Conservation (phyloP, 92 coral and sea anemone species). For the Epizoanthus stellaris region DNA sequence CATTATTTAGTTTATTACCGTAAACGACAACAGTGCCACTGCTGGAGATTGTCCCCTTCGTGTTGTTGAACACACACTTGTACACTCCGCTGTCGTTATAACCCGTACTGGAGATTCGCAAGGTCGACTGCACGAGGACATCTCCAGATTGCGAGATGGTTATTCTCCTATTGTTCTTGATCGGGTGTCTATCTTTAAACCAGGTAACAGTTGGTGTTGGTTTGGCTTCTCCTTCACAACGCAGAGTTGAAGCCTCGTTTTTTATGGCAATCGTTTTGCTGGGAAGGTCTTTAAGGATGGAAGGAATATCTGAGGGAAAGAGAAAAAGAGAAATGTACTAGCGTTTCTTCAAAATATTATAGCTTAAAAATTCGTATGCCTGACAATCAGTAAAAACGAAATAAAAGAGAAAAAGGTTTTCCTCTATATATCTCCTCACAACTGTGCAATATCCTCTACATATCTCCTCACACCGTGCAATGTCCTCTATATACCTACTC, state of each 20-base stretch:
- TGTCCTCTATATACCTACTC: too few relatives aligned
- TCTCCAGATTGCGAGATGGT: background rate
- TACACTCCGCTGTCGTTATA: conserved; percentile 24
- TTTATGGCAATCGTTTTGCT: background rate
- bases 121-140: background rate
- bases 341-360: background rate
- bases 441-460: too few relatives aligned
- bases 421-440: too few relatives aligned
- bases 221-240: conserved; percentile 3
- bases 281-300: background rate
- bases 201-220: background rate
- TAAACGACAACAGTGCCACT: conserved; percentile 6
- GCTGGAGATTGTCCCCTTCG: background rate
- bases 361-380: background rate
- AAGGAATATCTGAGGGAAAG: background rate
- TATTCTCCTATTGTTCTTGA: background rate
- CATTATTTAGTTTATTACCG: background rate
- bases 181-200: too few relatives aligned
- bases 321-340: background rate
- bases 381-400: background rate
- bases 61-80: conserved; percentile 25
- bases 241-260: background rate
- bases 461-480: too few relatives aligned
- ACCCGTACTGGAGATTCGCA: background rate
- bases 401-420: too few relatives aligned